These are phyloP conservation scores for Strigamia maritima DNA, from an alignment of 2,888 invertebrate species.

Conservation along the genomic window DNA sequence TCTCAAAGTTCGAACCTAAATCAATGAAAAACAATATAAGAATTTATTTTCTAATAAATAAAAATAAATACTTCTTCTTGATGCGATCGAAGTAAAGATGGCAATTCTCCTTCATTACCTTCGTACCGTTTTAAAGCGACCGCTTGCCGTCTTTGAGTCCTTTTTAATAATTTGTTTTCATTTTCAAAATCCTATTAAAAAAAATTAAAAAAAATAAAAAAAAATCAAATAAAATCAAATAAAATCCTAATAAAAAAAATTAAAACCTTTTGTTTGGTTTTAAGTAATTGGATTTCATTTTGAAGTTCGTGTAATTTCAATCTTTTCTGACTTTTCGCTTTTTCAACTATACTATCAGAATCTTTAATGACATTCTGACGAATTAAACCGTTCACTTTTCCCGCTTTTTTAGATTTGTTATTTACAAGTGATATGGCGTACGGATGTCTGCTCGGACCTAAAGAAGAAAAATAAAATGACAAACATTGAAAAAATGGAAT, in stretches of 20 bases:
- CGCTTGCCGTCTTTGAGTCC: conserved; percentile 35
- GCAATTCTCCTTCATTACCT: conserved; percentile 37
- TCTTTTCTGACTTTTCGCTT: not conserved
- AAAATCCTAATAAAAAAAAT: not conserved
- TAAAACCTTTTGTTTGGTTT: conserved; percentile 13
- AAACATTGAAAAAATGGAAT: no score
- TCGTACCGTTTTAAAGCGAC: conserved; percentile 38
- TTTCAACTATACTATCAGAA: not conserved
- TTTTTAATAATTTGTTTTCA: conserved; percentile 36
- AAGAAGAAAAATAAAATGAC: no score
- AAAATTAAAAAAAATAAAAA: not conserved
- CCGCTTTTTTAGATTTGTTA: not conserved
- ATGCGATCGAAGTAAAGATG: conserved; percentile 18
- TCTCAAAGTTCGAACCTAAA: conserved; percentile 31
- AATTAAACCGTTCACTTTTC: not conserved
- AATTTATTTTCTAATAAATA: not conserved
- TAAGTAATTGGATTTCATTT: conserved; percentile 35
- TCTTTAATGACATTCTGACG: not conserved
- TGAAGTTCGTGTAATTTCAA: conserved; percentile 36
- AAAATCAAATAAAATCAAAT: not conserved
- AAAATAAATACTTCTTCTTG: conserved; percentile 36
- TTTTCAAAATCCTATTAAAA: conserved; percentile 11
- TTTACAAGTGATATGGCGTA: not conserved
- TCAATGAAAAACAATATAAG: not conserved
- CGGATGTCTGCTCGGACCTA: not conserved